Base-by-base conservation (phyloP, 1,140 invertebrate species). In the Mamestra configurata region DNA sequence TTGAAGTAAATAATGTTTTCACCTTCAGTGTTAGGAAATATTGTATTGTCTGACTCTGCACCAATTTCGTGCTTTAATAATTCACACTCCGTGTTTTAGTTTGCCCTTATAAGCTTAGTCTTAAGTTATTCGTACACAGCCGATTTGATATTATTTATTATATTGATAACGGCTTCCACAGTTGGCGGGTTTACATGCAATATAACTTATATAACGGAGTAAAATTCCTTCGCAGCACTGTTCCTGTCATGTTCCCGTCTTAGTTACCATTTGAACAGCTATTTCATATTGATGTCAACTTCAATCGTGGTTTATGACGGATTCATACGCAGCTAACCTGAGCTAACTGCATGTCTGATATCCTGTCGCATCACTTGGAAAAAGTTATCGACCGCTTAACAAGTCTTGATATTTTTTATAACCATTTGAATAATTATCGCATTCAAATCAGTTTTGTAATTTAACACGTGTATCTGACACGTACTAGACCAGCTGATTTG, bases 231-330 rank as follows among this genome's bases (percentile, higher is more conserved):
- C 55, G 43, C 80, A 87, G 77, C 82, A 80, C 46, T 86, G 88
- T 89, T 82, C 79, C 82, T 88, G 89, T 89, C 89, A 86, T 90
- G 90, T 91, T 79, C 70, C 82, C 76, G 85, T 88, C 81, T 86
- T 86, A 82, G 82, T 86, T 87, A 76, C 86, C 88, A 89, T 85
- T 82, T 61, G 72, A 79, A 73, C 78, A 75, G 77, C 57, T 88
- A 85, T 88, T 90, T 89, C 85, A 90, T 86, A 84, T 80, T 81
- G 79, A 81, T 87, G 84, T 88, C 86, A 84, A 84, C 79, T 77
- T 68, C 55, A 61, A 46, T 81, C 68, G 77, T 85, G 78, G 77
- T 83, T 83, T 80, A 64, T 64, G 57, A 31, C n/a, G 22, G 73
- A 13, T 64, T 76, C 40, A 46, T 37, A 49, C 2, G 31, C 18